Base-by-base conservation (phyloP, 2,797 vertebrate species). In the Aeoliscus strigatus region DNA sequence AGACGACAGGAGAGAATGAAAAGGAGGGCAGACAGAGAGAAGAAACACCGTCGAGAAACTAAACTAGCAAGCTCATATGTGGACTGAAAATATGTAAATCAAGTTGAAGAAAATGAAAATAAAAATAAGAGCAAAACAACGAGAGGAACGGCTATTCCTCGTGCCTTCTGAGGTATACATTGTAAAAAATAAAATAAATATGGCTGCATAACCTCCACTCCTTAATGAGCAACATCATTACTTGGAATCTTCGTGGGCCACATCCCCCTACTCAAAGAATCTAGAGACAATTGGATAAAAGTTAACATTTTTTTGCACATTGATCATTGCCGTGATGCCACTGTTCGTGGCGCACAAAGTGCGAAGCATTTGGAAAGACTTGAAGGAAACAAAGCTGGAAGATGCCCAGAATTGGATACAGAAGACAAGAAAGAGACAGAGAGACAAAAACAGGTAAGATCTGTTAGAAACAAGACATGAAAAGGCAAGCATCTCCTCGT, bases 401-500 rank as follows among this genome's bases (percentile, higher is more conserved):
- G 77, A 80, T 57, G 79, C 85, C 86, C 84, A 81, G 85, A 87
- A 87, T 86, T 87, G 87, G 87, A 87, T 72, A 80, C 61, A 73
- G 60, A 73, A 83, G 77, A 77, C 69, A 80, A 80, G 60, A 81
- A 81, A 80, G 76, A 82, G 74, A 85, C 82, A 84, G 70, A 81
- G 73, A 84, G 73, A 82, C 72, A 83, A 80, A 77, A 80, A 82
- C 75, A 81, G 70, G 66, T 75, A 80, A n/a, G 67, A 84, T 75
- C 74, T 80, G 80, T 86, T 85, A 83, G 74, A 82, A 78, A 82
- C 78, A 73, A n/a, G 67, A 84, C 72, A 79, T 73, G 78, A 72
- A 78, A 73, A 64, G 51, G 74, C 81, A 80, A 76, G 75, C 80
- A 49, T 65, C 64, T 80, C 71, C 77, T 75, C 38, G 26, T 59